A percentile compares a stretch with the other conserved stretches of the same genome.
phyloP scores from a whole-genome alignment of 1,140 invertebrate genomes.

The Ceratosolen solmsi region DNA sequence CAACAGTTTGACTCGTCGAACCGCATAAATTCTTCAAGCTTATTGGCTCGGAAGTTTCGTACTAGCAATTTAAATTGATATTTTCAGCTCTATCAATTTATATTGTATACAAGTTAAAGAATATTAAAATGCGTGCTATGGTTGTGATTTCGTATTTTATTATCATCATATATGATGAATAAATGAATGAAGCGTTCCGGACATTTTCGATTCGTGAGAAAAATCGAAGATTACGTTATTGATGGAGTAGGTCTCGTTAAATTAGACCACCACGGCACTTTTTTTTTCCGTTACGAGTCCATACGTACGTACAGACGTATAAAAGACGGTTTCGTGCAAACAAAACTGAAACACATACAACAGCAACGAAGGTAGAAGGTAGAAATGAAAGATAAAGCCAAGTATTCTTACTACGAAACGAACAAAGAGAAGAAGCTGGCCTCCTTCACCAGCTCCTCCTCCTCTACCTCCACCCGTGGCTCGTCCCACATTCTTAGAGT shows the following conservation, averaged over 20 bases:
- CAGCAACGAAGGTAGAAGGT: neutral
- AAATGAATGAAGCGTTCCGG: too few relatives aligned
- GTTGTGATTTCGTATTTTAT: too few relatives aligned
- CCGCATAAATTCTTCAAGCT: neutral
- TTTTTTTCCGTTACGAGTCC: neutral
- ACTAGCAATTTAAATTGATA: too few relatives aligned
- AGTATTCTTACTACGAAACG: neutral
- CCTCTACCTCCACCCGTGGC: neutral
- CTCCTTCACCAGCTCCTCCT: neutral
- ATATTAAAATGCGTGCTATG: neutral
- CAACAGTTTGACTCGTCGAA: neutral
- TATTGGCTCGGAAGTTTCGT: neutral
- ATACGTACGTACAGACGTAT: neutral
- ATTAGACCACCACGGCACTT: neutral
- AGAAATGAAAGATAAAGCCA: neutral
- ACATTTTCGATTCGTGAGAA: neutral
- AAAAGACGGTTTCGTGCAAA: too few relatives aligned
- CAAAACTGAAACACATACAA: too few relatives aligned
- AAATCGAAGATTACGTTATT: neutral
- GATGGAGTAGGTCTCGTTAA: neutral
- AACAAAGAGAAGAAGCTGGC: slow-evolving; percentile 29
- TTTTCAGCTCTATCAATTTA: neutral
- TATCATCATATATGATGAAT: too few relatives aligned
- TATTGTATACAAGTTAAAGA: neutral
- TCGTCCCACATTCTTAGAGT: slow-evolving; percentile 47